These are phyloP conservation scores for Willowsia nigromaculata DNA, from an alignment of 2,888 invertebrate species.

Conservation along the genomic window DNA sequence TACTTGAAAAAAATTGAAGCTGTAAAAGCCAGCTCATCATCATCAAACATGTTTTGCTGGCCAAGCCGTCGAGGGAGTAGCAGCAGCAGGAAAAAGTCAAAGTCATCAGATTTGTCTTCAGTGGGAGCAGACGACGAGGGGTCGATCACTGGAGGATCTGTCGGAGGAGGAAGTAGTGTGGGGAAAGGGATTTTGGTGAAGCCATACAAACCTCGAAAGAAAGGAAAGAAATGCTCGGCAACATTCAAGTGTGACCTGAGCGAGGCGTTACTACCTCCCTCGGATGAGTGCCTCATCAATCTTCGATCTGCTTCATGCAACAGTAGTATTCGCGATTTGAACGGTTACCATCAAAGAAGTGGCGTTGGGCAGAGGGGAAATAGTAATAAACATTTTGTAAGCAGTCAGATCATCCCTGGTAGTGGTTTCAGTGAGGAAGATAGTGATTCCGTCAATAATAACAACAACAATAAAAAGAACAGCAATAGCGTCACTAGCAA, in stretches of 20 bases:
- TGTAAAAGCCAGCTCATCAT: conserved; percentile 10
- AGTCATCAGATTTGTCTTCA: conserved; percentile 57
- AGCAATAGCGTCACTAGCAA: neutral
- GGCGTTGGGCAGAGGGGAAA: conserved; percentile 18
- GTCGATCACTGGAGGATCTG: conserved; percentile 41
- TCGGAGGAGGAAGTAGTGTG: neutral
- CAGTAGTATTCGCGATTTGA: conserved; percentile 68
- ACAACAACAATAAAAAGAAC: conserved; percentile 17
- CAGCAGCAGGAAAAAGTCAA: conserved; percentile 64
- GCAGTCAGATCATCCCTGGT: conserved; percentile 14
- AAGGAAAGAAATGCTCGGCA: conserved; percentile 55
- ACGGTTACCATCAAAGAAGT: conserved; percentile 33
- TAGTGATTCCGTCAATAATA: conserved; percentile 53
- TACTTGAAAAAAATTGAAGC: neutral
- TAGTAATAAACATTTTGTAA: conserved; percentile 50
- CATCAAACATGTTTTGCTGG: conserved; percentile 76
- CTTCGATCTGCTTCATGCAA: conserved; percentile 69
- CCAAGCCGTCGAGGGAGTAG: conserved; percentile 72
- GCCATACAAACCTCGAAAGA: conserved; percentile 39
- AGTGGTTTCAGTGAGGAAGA: conserved; percentile 35
- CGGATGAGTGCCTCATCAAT: conserved; percentile 69
- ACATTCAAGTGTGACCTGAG: conserved; percentile 76
- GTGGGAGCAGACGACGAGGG: conserved; percentile 23
- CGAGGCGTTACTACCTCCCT: conserved; percentile 73
- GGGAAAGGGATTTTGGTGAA: conserved; percentile 54